Evolutionary conservation across 2,888 invertebrate genomes (phyloP), one percentile per base, ranked within the genome.

Genomic region (Eulithis prunata): DNA sequence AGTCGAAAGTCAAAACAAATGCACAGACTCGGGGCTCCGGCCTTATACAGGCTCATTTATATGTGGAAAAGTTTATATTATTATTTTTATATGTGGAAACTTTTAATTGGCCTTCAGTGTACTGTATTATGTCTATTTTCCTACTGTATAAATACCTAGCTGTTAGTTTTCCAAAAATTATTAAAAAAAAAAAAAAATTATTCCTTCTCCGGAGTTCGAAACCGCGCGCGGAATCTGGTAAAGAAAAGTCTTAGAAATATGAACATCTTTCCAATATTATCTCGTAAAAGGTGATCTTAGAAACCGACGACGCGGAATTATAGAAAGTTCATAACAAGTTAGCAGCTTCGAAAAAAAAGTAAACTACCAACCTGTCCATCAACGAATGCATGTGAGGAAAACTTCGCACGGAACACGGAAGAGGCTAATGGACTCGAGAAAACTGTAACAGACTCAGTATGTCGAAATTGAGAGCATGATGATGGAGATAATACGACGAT

Each of bases 331-430:
- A 36, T 65, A 62, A 55, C 62, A 55, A 62, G 62, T 59, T 62
- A 71, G 66, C 67, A 57, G 62, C 64, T 66, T 38, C 43, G 43
- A 66, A 59, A 63, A n/a, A 69, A 69, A 72, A 68, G 62, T 66
- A 62, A 46, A 66, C 62, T 57, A 60, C 41, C 21, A 53, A 36
- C 32, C 13, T 47, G 47, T 65, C 66, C 51, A 56, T 55, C 58
- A 66, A 54, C 54, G 53, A 64, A 36, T 43, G 54, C 54, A 54
- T 14, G 56, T 58, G 59, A 54, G 49, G 59, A 53, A 63, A 67
- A 63, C 62, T 60, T 60, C 49, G 63, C 56, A 66, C 68, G 66
- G 63, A 69, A 68, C 62, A 62, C 65, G 71, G 73, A 73, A 70
- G 60, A 58, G 67, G 51, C 63, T 69, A 70, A 69, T 71, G 71